These are phyloP conservation scores for Trichopria drosophilae DNA, from an alignment of 2,888 invertebrate genomes.

Conservation along the genomic window DNA sequence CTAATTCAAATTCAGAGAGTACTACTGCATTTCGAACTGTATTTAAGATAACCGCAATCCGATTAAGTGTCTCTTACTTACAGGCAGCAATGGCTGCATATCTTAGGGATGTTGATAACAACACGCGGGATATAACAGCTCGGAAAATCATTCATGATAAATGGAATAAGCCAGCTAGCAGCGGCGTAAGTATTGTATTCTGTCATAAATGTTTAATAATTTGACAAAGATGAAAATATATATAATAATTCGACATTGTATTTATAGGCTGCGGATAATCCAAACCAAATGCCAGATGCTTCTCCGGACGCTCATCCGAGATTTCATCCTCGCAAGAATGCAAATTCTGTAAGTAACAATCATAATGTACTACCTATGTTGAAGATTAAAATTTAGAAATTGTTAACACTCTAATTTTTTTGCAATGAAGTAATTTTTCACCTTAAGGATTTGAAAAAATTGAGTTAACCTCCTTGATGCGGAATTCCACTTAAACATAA, in stretches of 20 bases:
- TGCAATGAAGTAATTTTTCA: too few species aligned
- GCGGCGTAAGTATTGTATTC: slow-evolving; percentile 26
- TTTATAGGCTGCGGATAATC: slow-evolving; percentile 31
- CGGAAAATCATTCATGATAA: slow-evolving; percentile 59
- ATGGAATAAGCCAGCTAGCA: slow-evolving; percentile 26
- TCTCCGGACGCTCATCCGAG: slow-evolving; percentile 42
- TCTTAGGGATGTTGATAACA: slow-evolving; percentile 75
- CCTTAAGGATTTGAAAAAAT: too few species aligned
- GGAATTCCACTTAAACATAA: too few species aligned
- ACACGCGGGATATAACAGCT: slow-evolving; percentile 53
- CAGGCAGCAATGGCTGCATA: slow-evolving; percentile 85
- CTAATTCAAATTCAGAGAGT: neutral
- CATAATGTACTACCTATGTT: neutral
- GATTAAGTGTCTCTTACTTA: slow-evolving; percentile 37
- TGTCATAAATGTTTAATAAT: neutral
- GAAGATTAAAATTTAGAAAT: too few species aligned
- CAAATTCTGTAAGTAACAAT: neutral
- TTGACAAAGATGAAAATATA: neutral
- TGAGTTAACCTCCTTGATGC: too few species aligned
- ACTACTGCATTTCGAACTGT: too few species aligned
- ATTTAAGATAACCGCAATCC: too few species aligned
- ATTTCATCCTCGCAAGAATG: slow-evolving; percentile 21
- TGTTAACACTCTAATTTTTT: too few species aligned
- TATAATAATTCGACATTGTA: neutral
- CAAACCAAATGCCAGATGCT: slow-evolving; percentile 39